Evolutionary conservation across 2,113 vertebrate species (phyloP), one percentile per base, ranked within the genome.

Genomic region (Pterophyllum scalare): DNA sequence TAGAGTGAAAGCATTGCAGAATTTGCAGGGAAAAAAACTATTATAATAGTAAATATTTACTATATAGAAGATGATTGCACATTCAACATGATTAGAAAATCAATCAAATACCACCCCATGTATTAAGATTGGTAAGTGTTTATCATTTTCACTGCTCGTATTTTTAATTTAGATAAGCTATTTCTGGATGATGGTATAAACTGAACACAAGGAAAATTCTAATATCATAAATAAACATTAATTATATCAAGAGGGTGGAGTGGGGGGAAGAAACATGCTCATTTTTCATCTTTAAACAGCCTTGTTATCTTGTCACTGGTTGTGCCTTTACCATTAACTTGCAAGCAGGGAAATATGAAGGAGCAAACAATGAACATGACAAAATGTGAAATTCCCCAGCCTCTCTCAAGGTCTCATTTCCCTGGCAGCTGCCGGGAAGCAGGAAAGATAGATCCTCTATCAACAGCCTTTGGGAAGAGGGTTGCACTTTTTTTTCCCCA

Each of bases 341-440:
- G 61, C 84, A 83, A 59, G 4, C 61, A 65, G 86, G 90, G 70
- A 88, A 91, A 91, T 84, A 46, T 90, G 75, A 81, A 83, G 78
- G 58, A 81, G 87, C 81, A 90, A 94, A 94, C 92, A 92, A 89
- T 90, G 91, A 92, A 92, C 87, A 86, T 93, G 94, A 95, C 91
- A 94, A 90, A 95, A 88, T 87, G 84, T 80, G 79, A 89, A 87
- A 93, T 81, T 91, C 86, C 84, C 89, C 84, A 67, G 81, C 24
- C 76, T 62, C 75, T 87, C 86, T 83, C 90, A 92, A 88, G 87
- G 90, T 92, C 90, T 93, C 90, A 86, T 94, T 93, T 94, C 87
- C 82, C 84, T 92, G 89, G 82, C 90, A 93, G 93, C 92, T 93
- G 90, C 85, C 54, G 59, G 84, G 67, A 56, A 91, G 74, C 83